Base-by-base conservation (phyloP, 1,140 invertebrate species). In the Drosophila teissieri region DNA sequence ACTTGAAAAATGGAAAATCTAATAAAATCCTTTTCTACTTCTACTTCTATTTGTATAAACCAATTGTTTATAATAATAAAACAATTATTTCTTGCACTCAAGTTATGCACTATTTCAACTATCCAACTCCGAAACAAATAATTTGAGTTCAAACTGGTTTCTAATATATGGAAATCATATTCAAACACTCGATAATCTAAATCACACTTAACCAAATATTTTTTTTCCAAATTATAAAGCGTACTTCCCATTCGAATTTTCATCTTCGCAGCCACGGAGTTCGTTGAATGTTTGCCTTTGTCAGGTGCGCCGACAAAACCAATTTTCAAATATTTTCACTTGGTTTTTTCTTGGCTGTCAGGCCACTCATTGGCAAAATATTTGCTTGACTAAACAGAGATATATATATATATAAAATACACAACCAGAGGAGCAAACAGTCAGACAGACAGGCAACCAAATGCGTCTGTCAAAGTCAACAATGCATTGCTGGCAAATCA, bases 271-370 rank as follows among this genome's bases (percentile, higher is more conserved):
- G 67, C 46, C 53, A 39, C 42, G 22, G 42, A 72, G 56, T 76
- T 82, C 65, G 58, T 49, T 88, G 79, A 46, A 61, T 89, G 72
- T 83, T 89, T 89, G 73, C 58, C 81, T 90, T 91, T 91, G 81
- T 86, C 81, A 90, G 85, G 77, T 86, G 82, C 61, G 80, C 84
- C 80, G 79, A 81, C 72, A 84, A 91, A 90, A 91, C 89, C 89
- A 91, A 91, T 86, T 89, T 83, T 90, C 89, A 91, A 91, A 91
- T 91, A 91, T 91, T 91, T 91, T 91, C 78, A 91, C 83, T 91
- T 91, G 63, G 63, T 55, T 70, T 69, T 69, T 68, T 46, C 64
- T 39, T 65, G 36, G 44, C 75, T 75, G 56, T 68, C 49, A 60
- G 75, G 64, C 68, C 73, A 83, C 76, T 88, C 78, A 73, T 69